phyloP scores from a whole-genome alignment of 2,888 invertebrate species.

The Sipunculus nudus region DNA sequence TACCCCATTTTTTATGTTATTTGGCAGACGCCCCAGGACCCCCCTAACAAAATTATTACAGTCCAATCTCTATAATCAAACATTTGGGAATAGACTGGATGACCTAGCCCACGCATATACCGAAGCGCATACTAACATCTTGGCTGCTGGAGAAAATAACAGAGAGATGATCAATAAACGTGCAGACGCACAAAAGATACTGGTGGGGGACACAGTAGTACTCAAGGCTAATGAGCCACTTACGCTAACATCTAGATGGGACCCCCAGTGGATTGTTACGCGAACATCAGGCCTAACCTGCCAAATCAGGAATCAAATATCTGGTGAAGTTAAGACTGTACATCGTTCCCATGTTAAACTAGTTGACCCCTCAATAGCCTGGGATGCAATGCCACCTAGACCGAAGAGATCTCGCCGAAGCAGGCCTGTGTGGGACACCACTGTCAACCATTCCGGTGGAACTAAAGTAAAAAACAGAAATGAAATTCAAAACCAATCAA shows the following conservation, averaged over 20 bases:
- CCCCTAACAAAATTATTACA: conserved; percentile 5
- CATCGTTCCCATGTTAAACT: conserved; percentile 4
- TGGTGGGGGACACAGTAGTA: not conserved
- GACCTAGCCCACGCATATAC: conserved; percentile 9
- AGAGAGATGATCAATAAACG: not conserved
- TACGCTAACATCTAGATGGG: conserved; percentile 2
- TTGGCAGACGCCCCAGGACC: conserved; percentile 1
- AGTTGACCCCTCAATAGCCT: not conserved
- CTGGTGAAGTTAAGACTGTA: not conserved
- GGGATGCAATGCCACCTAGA: not conserved
- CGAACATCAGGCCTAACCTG: conserved; percentile 1
- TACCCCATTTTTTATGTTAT: conserved; percentile 17
- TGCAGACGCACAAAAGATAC: not conserved
- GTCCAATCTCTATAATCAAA: not conserved
- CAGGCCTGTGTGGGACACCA: too few relatives aligned
- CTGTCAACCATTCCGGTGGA: too few relatives aligned
- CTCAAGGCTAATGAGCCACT: conserved; percentile 7
- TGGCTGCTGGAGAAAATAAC: not conserved
- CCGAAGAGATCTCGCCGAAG: too few relatives aligned
- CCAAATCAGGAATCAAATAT: not conserved
- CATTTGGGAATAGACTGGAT: conserved; percentile 16
- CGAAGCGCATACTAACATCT: not conserved
- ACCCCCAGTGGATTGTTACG: conserved; percentile 8
- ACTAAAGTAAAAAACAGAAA: too few relatives aligned
- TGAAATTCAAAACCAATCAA: too few relatives aligned